A percentile compares a stretch with the other conserved stretches of the same genome.
Conservation (phyloP, 2,113 vertebrate species). For the Nanger granti region DNA sequence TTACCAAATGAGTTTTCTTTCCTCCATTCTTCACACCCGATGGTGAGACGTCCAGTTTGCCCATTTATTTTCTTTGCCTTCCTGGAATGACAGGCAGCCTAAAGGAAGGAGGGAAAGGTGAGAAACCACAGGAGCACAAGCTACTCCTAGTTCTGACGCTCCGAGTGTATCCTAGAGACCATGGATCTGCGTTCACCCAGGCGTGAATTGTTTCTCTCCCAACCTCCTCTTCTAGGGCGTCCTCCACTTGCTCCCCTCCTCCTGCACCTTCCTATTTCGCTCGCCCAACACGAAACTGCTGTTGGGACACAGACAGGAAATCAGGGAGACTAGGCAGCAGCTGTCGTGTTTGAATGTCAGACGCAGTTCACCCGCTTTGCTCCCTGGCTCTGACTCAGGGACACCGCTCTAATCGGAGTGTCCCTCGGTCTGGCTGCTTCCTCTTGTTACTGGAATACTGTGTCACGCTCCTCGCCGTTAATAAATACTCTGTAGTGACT, state of each 20-base stretch:
- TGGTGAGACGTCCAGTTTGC: not conserved
- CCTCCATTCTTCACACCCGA: not conserved
- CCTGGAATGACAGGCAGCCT: not conserved
- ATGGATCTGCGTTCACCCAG: not conserved
- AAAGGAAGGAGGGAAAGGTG: not conserved
- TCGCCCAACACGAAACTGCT: not conserved
- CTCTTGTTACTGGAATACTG: not conserved
- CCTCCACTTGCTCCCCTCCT: not conserved
- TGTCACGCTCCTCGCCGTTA: not conserved
- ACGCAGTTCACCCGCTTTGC: not conserved
- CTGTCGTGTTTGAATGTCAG: not conserved
- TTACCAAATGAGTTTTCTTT: not conserved
- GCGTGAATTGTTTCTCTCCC: not conserved
- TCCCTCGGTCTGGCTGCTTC: not conserved
- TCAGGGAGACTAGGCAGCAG: not conserved
- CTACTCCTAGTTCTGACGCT: not conserved
- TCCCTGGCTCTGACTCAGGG: not conserved
- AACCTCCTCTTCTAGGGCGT: not conserved
- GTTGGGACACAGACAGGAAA: not conserved
- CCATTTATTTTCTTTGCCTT: not conserved
- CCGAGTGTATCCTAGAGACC: constrained; percentile 19
- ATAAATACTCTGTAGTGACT: not conserved
- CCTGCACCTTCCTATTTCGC: not conserved
- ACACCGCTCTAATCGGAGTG: not conserved
- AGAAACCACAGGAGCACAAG: not conserved